Conservation (phyloP, 2,797 vertebrate genomes). For the Hafferia zeledoni region DNA sequence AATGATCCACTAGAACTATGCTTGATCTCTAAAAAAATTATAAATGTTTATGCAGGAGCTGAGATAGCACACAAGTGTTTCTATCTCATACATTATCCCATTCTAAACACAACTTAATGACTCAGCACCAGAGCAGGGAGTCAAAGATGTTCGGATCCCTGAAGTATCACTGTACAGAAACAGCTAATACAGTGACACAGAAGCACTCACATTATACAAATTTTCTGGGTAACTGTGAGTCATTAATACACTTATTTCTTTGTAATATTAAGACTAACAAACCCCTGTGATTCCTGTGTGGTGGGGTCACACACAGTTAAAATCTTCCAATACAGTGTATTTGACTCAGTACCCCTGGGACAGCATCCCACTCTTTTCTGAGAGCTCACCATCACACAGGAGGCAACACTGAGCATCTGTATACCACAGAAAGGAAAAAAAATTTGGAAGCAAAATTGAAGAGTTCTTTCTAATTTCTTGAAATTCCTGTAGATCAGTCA, state of each 20-base stretch:
- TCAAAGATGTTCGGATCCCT: neutral
- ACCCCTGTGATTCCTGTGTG: neutral
- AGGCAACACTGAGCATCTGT: neutral
- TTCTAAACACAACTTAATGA: neutral
- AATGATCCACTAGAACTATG: neutral
- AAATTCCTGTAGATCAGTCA: neutral
- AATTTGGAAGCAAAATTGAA: neutral
- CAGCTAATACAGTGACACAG: neutral
- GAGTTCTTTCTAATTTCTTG: neutral
- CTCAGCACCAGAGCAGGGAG: neutral
- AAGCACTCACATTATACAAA: neutral
- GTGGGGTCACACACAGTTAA: rapidly evolving
- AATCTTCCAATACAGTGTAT: rapidly evolving
- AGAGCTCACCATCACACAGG: neutral
- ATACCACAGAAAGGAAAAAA: neutral
- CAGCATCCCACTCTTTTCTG: neutral
- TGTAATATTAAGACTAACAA: neutral
- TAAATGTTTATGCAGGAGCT: neutral
- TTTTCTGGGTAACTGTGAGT: neutral
- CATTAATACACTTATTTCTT: neutral
- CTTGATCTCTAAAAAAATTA: neutral
- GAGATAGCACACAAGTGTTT: neutral
- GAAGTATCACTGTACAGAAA: neutral
- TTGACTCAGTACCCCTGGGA: neutral
- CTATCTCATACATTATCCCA: neutral